phyloP scores from a whole-genome alignment of 1,140 invertebrate species.

The Drosophila prosaltans region DNA sequence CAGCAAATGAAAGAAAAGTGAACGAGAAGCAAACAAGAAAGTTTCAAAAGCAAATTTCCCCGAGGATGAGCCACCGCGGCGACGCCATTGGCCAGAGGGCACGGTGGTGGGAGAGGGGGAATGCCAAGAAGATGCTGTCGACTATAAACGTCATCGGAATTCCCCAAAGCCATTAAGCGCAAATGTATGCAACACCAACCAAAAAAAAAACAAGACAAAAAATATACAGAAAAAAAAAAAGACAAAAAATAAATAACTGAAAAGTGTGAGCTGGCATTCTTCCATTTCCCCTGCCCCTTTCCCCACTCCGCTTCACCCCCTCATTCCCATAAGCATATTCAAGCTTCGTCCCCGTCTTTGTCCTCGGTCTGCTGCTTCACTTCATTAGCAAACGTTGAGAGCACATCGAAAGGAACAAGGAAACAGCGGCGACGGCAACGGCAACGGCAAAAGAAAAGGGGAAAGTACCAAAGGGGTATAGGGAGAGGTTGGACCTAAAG shows the following conservation, averaged over 20 bases:
- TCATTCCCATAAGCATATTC: background rate
- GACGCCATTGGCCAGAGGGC: slow-evolving; percentile 20
- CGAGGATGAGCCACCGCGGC: slow-evolving; percentile 58
- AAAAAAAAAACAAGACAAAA: slow-evolving; percentile 15
- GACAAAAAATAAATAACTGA: slow-evolving; percentile 57
- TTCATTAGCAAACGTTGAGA: slow-evolving; percentile 74
- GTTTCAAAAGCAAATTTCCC: slow-evolving; percentile 79
- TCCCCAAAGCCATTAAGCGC: slow-evolving; percentile 80
- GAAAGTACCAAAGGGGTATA: background rate
- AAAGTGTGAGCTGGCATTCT: slow-evolving; percentile 64
- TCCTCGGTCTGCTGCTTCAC: slow-evolving; percentile 33
- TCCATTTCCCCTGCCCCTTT: slow-evolving; percentile 33
- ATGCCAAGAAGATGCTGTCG: slow-evolving; percentile 36
- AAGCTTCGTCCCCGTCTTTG: slow-evolving; percentile 43
- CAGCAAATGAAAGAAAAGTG: background rate
- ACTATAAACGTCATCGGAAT: slow-evolving; percentile 80
- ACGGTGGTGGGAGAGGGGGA: background rate
- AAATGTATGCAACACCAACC: slow-evolving; percentile 77
- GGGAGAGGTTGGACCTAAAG: no score
- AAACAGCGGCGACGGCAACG: background rate
- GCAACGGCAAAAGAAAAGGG: background rate
- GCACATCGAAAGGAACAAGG: background rate
- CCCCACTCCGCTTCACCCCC: background rate
- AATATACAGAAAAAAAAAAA: slow-evolving; percentile 1
- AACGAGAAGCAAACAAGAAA: slow-evolving; percentile 34